Percentiles rank a stretch among this genome's conserved stretches.
These are phyloP conservation scores for Taxidea taxus DNA, from an alignment of 2,113 vertebrate genomes.

Conservation along the genomic window DNA sequence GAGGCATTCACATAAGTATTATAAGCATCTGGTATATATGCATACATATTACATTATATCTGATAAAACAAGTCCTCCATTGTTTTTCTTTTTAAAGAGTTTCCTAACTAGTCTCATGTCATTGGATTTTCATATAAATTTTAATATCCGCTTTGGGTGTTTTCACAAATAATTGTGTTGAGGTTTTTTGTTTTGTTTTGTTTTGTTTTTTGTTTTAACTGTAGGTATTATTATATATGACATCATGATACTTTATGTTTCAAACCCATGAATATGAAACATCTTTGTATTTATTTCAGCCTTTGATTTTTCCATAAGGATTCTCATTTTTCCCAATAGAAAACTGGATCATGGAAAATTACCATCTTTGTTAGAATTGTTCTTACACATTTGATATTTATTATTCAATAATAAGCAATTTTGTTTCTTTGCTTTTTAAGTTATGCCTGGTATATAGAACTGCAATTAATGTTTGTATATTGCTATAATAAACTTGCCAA, in stretches of 20 bases:
- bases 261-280: neutral
- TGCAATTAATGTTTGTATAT: neutral
- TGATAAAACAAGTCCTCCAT: neutral
- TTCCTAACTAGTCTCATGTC: neutral
- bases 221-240: neutral
- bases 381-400: neutral
- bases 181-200: neutral
- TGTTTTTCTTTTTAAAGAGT: neutral
- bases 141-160: neutral
- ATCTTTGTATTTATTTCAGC: neutral
- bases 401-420: neutral
- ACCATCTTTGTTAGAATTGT: neutral
- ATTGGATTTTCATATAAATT: neutral
- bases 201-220: neutral
- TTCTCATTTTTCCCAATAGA: neutral
- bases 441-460: neutral
- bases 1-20: neutral
- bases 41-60: neutral
- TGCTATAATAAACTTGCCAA: neutral
- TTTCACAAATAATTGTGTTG: neutral
- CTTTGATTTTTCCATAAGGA: neutral
- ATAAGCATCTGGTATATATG: neutral
- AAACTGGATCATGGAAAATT: neutral
- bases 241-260: neutral
- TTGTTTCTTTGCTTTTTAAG: neutral